These are phyloP conservation scores for Collichthys lucidus DNA, from an alignment of 2,113 vertebrate genomes.

Conservation along the genomic window DNA sequence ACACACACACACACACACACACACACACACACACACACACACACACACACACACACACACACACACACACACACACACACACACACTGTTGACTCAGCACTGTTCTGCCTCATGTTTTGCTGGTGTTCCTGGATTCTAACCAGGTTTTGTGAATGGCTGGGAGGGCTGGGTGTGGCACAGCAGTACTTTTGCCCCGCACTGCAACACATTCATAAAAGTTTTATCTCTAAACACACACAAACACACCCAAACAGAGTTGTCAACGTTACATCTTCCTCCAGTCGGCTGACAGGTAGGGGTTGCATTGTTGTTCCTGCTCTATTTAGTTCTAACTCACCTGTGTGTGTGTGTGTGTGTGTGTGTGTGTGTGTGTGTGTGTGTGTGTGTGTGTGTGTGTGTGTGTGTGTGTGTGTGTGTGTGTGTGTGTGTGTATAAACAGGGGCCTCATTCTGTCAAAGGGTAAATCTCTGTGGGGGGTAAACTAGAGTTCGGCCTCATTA, in stretches of 20 bases:
- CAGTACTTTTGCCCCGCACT: conserved; percentile 59
- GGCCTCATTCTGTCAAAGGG: conserved; percentile 68
- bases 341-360: neutral
- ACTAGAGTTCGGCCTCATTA: conserved; percentile 69
- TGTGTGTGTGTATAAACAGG: neutral
- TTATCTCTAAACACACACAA: conserved; percentile 39
- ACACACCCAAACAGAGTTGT: conserved; percentile 8
- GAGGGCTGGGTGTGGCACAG: conserved; percentile 25
- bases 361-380: neutral
- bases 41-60: neutral
- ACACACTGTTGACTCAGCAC: conserved; percentile 12
- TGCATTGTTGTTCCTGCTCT: neutral
- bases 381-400: neutral
- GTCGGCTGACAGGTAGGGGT: conserved; percentile 2
- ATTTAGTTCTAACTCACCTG: neutral
- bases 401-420: conserved; percentile 3
- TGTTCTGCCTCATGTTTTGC: neutral
- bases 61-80: neutral
- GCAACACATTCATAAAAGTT: conserved; percentile 22
- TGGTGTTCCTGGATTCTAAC: conserved; percentile 22
- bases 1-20: neutral
- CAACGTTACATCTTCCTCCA: conserved; percentile 1
- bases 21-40: no score
- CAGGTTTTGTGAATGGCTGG: conserved; percentile 36
- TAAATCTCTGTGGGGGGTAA: conserved; percentile 58